A percentile compares a stretch with the other conserved stretches of the same genome.
Evolutionary conservation across 2,888 invertebrate species (phyloP).

Genomic region (Papilio demoleus): DNA sequence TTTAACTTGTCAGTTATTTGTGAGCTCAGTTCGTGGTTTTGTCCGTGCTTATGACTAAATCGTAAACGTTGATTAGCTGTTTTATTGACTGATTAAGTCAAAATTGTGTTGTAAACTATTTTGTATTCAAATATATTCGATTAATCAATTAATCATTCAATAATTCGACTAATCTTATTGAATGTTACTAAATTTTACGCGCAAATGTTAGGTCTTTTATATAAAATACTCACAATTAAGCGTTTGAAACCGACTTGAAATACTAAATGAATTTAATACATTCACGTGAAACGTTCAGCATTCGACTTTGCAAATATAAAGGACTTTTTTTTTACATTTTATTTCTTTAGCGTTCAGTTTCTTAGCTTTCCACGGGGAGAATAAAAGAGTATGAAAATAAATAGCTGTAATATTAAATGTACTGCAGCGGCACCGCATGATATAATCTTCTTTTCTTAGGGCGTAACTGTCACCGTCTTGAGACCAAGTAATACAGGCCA

Average conservation of each 20-base stretch:
- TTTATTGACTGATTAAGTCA: background rate
- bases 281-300: slow-evolving; percentile 1
- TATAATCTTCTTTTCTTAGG: slow-evolving; percentile 78
- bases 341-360: slow-evolving; percentile 69
- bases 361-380: slow-evolving; percentile 59
- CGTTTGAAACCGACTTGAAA: background rate
- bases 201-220: too few species aligned
- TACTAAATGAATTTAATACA: slow-evolving; percentile 2
- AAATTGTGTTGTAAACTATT: background rate
- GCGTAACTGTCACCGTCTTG: slow-evolving; percentile 73
- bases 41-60: too few species aligned
- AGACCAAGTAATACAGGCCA: slow-evolving; percentile 77
- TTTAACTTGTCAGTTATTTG: too few species aligned
- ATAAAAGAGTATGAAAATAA: slow-evolving; percentile 78
- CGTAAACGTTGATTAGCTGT: background rate
- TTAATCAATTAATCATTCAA: too few species aligned
- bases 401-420: slow-evolving; percentile 78
- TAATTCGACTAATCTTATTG: too few species aligned
- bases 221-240: background rate
- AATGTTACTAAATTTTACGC: too few species aligned
- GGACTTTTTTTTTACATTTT: slow-evolving; percentile 49
- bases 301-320: slow-evolving; percentile 18
- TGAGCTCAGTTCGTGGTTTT: too few species aligned
- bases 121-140: background rate
- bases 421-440: slow-evolving; percentile 65